A percentile compares a stretch with the other conserved stretches of the same genome.
Evolutionary conservation across 2,888 invertebrate species (phyloP).

Genomic region (Tetramorium bicarinatum): DNA sequence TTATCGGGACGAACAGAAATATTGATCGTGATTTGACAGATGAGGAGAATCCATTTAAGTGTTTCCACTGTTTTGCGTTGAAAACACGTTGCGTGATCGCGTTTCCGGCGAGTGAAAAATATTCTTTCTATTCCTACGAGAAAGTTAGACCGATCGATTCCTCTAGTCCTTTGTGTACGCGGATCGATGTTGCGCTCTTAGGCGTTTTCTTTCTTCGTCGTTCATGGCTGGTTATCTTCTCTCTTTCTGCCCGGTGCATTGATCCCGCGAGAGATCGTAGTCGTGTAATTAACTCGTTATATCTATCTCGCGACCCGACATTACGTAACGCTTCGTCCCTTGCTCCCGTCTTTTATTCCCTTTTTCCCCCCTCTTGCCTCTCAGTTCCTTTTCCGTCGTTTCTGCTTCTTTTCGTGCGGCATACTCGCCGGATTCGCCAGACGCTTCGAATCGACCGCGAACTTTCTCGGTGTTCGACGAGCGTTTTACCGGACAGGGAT

Average conservation of each 20-base stretch:
- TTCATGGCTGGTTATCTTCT: conserved; percentile 57
- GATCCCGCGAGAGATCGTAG: conserved; percentile 74
- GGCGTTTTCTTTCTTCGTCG: conserved; percentile 40
- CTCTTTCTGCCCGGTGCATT: conserved; percentile 74
- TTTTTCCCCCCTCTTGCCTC: conserved; percentile 17
- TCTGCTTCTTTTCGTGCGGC: conserved; percentile 55
- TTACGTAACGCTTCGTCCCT: conserved; percentile 70
- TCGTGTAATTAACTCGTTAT: conserved; percentile 81
- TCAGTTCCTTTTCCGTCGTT: conserved; percentile 52
- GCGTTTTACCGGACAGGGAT: not conserved
- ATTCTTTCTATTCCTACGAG: not conserved
- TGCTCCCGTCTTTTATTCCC: conserved; percentile 37
- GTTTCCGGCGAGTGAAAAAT: not conserved
- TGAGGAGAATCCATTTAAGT: not conserved
- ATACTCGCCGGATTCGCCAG: conserved; percentile 46
- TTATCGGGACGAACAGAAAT: not conserved
- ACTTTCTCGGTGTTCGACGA: conserved; percentile 33
- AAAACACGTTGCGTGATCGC: not conserved
- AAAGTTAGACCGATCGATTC: conserved; percentile 8
- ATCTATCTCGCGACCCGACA: conserved; percentile 72
- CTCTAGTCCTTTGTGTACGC: not conserved
- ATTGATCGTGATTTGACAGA: not conserved
- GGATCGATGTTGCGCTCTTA: conserved; percentile 58
- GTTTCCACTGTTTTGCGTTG: not conserved
- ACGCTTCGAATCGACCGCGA: conserved; percentile 54